Evolutionary conservation across 1,140 invertebrate genomes (phyloP), one percentile per base, ranked within the genome.

Genomic region (Hycleus phaleratus): DNA sequence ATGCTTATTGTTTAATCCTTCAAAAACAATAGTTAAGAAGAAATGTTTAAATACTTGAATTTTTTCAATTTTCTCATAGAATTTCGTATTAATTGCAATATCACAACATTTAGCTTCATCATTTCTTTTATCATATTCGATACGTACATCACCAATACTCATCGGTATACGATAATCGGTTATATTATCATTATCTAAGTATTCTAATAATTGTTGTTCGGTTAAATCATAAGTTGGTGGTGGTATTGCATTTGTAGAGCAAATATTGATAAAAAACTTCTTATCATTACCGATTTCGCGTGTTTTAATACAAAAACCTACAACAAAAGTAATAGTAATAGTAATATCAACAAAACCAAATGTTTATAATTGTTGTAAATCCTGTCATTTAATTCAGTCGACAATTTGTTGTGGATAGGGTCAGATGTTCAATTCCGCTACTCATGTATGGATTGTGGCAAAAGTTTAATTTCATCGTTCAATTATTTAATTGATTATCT

Each of bases 251-350:
- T 84, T 79, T 0, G 86, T 85, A 46, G 84, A 79, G 65, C 90
- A 92, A 26, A 93, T 78, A 74, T 91, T 92, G 2, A 91, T 77
- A 68, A 93, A 93, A 18, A 88, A 73, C 73, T 92, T 93, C 47
- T 84, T 79, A 54, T 81, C 82, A 38, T 76, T 80, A 18, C 82
- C 79, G 7, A 81, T 77, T 70, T 83, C 85, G 50, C 81, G 82
- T 18, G 85, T 83, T 76, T 95, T 95, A 0, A 94, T 77, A 69
- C 92, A 95, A 64, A 91, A 81, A 47, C 91, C 92, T 93, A 70
- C 11, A 75, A 78, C 4, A 47, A 54, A 56, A 10, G n/a, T 46
- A 7, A n/a, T 24, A 8, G 6, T 26, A 18, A 7, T 53, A 42
- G 4, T 38, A 24, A 46, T 25, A 48, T 24, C 38, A 42, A 2